Base-by-base conservation (phyloP, 1,140 invertebrate species). In the Macrosteles quadrilineatus region DNA sequence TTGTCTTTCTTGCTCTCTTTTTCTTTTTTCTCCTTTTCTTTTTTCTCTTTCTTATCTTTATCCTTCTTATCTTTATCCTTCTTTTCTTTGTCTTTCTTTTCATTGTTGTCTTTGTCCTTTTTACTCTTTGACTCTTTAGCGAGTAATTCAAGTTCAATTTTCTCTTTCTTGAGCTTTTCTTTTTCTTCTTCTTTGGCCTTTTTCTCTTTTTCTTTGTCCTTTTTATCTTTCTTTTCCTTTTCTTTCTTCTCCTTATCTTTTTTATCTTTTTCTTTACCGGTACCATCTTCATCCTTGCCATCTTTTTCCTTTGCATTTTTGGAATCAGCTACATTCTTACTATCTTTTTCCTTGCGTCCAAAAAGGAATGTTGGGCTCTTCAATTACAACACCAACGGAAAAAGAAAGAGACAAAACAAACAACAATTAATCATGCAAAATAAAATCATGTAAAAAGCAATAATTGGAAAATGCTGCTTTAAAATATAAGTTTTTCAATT, bases 321-420 rank as follows among this genome's bases (percentile, higher is more conserved):
- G 72, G 36, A 62, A 63, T 29, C 36, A 11, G 21, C 70, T 70
- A 25, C 71, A 50, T 12, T 72, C 62, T 63, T 71, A 31, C 68
- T 73, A 12, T 73, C 62, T 45, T 71, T 70, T 25, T 72, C 70
- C 19, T 64, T 63, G 73, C 67, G 43, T 68, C 55, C 70, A 23
- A 78, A 79, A 77, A 73, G 75, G 76, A 78, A 80, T 80, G 81
- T 75, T 81, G 75, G 81, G 83, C 27, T 23, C 19, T 65, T 12
- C 30, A 65, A 12, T 17, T 21, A 36, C 30, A 32, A 43, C 63
- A 68, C n/a, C 45, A 50, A 68, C 30, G 45, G 21, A 68, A 68
- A 32, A n/a, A 68, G 17, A 40, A 9, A 66, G 11, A 68, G 9
- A 40, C 19, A 66, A 23, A 66, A 43, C 2, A 3, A 43, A 45